Conservation (phyloP, 2,797 vertebrate species). For the Pseudochirops cupreus region DNA sequence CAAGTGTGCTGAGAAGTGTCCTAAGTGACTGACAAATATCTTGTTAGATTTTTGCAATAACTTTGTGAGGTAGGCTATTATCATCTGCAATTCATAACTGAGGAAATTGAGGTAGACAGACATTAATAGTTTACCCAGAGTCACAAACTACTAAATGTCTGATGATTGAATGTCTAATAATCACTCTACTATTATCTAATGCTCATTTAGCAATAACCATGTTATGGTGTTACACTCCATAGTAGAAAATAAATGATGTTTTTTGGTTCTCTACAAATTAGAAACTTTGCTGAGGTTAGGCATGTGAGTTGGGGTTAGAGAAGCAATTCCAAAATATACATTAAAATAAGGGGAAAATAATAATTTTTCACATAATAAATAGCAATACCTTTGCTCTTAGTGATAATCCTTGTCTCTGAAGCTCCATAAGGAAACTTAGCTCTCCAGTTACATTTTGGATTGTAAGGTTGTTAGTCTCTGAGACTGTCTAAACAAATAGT, state of each 20-base stretch:
- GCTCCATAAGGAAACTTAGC: constrained; percentile 30
- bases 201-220: constrained; percentile 34
- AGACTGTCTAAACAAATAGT: constrained; percentile 60
- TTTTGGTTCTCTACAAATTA: not conserved
- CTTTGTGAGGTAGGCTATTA: too few species aligned
- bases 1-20: too few species aligned
- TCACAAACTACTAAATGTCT: too few species aligned
- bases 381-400: not conserved
- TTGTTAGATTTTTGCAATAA: too few species aligned
- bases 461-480: constrained; percentile 62
- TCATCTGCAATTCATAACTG: too few species aligned
- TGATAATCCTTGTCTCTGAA: too few species aligned
- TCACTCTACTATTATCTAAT: not conserved
- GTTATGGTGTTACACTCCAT: not conserved
- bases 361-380: constrained; percentile 25
- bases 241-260: not conserved
- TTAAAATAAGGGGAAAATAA: not conserved
- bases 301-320: not conserved
- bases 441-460: constrained; percentile 32
- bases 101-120: too few species aligned
- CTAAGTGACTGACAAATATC: too few species aligned
- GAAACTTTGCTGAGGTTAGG: not conserved
- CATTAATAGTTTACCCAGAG: too few species aligned
- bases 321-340: constrained; percentile 41
- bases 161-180: too few species aligned